phyloP scores from a whole-genome alignment of 2,113 vertebrate species.

The Dunckerocampus dactyliophorus region DNA sequence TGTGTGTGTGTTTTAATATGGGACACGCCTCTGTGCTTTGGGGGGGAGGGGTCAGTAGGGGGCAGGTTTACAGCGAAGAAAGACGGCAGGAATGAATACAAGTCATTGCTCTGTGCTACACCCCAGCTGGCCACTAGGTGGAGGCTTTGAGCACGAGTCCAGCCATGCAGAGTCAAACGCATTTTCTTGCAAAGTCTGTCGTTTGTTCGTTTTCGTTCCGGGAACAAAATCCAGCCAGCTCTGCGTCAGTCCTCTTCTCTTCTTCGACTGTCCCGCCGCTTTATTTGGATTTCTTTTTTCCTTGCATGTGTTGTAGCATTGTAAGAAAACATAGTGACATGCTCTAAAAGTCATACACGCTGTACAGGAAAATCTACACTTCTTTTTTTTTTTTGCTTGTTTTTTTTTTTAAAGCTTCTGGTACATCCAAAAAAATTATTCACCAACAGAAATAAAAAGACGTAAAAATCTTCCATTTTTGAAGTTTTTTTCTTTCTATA shows the following conservation, averaged over 20 bases:
- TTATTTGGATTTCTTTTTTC: conserved; percentile 16
- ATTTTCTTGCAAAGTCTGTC: not conserved
- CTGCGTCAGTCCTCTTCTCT: not conserved
- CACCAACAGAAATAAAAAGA: conserved; percentile 5
- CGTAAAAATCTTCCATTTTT: conserved; percentile 29
- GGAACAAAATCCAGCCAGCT: not conserved
- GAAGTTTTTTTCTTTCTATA: conserved; percentile 6
- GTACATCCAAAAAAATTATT: conserved; percentile 61
- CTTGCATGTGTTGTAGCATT: conserved; percentile 64
- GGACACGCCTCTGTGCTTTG: not conserved
- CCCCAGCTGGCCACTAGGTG: conserved; percentile 25
- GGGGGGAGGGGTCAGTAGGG: not conserved
- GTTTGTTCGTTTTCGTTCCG: not conserved
- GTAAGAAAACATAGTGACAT: conserved; percentile 73
- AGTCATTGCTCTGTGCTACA: conserved; percentile 21
- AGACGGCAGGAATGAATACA: too few relatives aligned
- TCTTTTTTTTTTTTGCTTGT: conserved; percentile 22
- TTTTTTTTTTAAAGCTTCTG: conserved; percentile 66
- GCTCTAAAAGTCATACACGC: conserved; percentile 74
- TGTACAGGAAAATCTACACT: conserved; percentile 76
- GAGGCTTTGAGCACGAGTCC: not conserved
- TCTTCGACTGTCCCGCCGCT: not conserved
- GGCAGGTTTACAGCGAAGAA: not conserved
- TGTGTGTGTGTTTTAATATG: not conserved
- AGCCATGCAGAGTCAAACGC: not conserved